These are phyloP conservation scores for Platycnemis pennipes DNA, from an alignment of 2,888 invertebrate species.

Conservation along the genomic window DNA sequence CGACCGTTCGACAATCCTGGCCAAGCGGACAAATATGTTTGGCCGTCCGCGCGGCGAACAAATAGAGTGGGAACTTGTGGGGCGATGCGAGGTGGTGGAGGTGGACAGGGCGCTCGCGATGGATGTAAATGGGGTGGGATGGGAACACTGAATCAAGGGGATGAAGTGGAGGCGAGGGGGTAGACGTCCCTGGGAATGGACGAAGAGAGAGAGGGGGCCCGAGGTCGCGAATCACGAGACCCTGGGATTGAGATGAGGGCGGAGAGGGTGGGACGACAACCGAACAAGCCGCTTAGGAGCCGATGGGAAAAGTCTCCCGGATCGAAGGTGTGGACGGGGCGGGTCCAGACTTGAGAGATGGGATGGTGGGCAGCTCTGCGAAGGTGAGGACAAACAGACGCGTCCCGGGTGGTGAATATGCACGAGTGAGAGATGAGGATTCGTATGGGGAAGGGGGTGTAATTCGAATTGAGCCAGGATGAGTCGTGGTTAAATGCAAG, in stretches of 20 bases:
- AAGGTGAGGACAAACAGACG: not conserved
- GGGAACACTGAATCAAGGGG: no score
- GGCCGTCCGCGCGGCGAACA: constrained; percentile 52
- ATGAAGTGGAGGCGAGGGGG: not conserved
- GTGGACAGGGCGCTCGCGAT: not conserved
- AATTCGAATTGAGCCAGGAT: no score
- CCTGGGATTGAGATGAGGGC: not conserved
- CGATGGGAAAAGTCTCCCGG: not conserved
- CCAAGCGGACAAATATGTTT: constrained; percentile 58
- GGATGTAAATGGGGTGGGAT: not conserved
- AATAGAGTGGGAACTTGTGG: constrained; percentile 40
- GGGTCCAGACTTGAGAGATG: not conserved
- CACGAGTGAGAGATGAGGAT: not conserved
- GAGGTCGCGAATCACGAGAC: not conserved
- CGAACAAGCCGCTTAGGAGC: constrained; percentile 20
- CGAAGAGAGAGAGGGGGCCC: not conserved
- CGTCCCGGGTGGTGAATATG: not conserved
- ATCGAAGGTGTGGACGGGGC: not conserved
- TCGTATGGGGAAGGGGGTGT: not conserved
- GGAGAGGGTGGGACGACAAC: not conserved
- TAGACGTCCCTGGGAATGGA: not conserved
- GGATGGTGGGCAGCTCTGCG: not conserved
- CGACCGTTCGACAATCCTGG: constrained; percentile 21
- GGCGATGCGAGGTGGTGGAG: not conserved
- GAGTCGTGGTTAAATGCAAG: no score